Conservation (phyloP, 2,797 vertebrate genomes). For the Chaunax sp. region DNA sequence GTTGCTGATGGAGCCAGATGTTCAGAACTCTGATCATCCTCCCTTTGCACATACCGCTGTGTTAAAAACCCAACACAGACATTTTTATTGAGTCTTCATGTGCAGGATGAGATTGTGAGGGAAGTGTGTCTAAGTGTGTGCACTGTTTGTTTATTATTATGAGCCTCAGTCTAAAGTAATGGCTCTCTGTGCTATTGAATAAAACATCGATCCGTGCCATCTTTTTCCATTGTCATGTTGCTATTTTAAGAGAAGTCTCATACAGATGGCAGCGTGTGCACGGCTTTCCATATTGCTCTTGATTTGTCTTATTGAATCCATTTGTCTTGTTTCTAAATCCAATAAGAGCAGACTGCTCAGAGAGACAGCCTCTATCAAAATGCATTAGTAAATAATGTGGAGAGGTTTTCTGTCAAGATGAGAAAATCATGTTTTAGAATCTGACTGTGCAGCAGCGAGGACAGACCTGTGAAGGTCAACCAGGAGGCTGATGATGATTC, state of each 20-base stretch:
- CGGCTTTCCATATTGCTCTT: constrained; percentile 13
- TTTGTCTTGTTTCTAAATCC: constrained; percentile 57
- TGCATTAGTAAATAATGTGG: constrained; percentile 35
- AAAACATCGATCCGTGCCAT: constrained; percentile 64
- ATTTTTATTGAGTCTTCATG: constrained; percentile 14
- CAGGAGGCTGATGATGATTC: constrained; percentile 31
- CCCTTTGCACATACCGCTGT: background rate
- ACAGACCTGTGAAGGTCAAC: constrained; percentile 52
- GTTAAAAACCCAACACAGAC: background rate
- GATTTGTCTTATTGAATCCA: constrained; percentile 43
- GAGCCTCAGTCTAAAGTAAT: constrained; percentile 24
- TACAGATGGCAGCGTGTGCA: constrained; percentile 6
- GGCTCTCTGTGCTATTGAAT: constrained; percentile 62
- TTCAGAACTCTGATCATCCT: constrained; percentile 6
- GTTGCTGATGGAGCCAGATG: constrained; percentile 9
- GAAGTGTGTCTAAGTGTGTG: background rate
- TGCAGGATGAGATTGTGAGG: constrained; percentile 15
- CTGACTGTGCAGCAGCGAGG: background rate
- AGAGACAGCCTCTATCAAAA: constrained; percentile 28
- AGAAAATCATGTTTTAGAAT: constrained; percentile 29
- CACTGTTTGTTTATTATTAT: constrained; percentile 23
- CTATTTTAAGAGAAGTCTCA: constrained; percentile 48
- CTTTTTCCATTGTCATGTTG: constrained; percentile 41
- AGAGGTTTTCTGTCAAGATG: constrained; percentile 30
- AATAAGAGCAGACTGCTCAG: constrained; percentile 21